Conservation (phyloP, 2,888 invertebrate genomes). For the Anticlea derivata region DNA sequence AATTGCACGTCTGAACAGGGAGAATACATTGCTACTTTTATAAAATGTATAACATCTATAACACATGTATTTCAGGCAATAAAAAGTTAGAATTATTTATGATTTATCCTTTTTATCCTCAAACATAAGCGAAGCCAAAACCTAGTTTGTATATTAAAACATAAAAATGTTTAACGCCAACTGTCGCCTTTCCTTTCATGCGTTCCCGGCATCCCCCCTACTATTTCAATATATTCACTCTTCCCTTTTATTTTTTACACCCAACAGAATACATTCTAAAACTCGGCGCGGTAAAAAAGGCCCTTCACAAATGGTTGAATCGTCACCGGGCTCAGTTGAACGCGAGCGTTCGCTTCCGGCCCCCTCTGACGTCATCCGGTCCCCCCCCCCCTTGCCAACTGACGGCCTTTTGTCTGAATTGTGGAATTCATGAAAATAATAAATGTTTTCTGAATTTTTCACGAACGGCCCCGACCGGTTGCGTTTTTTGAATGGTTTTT, state of each 20-base stretch:
- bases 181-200: constrained; percentile 7
- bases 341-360: constrained; percentile 32
- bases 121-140: too few species aligned
- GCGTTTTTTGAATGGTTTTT: constrained; percentile 5
- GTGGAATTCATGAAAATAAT: constrained; percentile 47
- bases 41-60: too few species aligned
- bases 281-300: constrained; percentile 14
- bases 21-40: too few species aligned
- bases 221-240: constrained; percentile 13
- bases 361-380: constrained; percentile 22
- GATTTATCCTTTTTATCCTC: too few species aligned
- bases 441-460: constrained; percentile 37
- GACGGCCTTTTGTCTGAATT: constrained; percentile 42
- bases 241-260: constrained; percentile 7
- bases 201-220: background rate
- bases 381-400: constrained; percentile 26
- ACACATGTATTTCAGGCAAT: too few species aligned
- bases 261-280: constrained; percentile 23
- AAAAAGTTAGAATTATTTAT: too few species aligned
- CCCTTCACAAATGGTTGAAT: constrained; percentile 32
- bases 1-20: too few species aligned
- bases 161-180: constrained; percentile 3
- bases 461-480: constrained; percentile 21
- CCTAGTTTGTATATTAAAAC: background rate
- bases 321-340: constrained; percentile 33